These are phyloP conservation scores for Podilymbus podiceps DNA, from an alignment of 2,113 vertebrate genomes.

Conservation along the genomic window DNA sequence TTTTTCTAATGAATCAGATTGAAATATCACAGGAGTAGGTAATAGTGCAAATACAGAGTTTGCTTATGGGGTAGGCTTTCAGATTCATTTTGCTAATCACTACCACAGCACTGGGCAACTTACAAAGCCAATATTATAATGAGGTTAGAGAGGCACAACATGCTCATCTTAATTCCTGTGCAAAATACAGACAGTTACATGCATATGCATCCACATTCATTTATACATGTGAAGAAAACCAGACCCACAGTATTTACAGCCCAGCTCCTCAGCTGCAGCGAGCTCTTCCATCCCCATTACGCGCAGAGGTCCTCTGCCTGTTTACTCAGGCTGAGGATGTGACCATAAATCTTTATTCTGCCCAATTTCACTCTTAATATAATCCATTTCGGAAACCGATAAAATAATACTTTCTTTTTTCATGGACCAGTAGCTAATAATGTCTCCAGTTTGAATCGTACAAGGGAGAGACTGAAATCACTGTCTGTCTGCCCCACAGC, in stretches of 20 bases:
- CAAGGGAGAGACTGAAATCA: not conserved
- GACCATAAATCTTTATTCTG: conserved; percentile 59
- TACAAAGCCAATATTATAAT: not conserved
- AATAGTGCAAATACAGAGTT: conserved; percentile 11
- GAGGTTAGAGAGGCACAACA: conserved; percentile 1
- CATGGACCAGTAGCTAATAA: conserved; percentile 30
- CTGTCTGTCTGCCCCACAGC: conserved; percentile 34
- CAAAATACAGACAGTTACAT: not conserved
- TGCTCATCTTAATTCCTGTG: not conserved
- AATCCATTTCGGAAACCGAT: conserved; percentile 35
- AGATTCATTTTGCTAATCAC: conserved; percentile 20
- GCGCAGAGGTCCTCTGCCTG: not conserved
- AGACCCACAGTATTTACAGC: not conserved
- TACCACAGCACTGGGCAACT: not conserved
- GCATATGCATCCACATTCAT: not conserved
- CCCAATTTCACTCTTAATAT: conserved; percentile 37
- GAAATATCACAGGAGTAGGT: conserved; percentile 48
- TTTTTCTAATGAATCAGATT: conserved; percentile 63
- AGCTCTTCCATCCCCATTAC: not conserved
- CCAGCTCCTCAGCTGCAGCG: not conserved
- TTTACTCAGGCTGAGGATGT: conserved; percentile 23
- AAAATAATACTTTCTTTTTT: conserved; percentile 45
- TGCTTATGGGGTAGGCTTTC: conserved; percentile 2
- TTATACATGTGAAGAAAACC: not conserved
- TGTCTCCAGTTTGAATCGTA: not conserved